Evolutionary conservation across 1,140 invertebrate species (phyloP).

Genomic region (Liolophura sinensis): DNA sequence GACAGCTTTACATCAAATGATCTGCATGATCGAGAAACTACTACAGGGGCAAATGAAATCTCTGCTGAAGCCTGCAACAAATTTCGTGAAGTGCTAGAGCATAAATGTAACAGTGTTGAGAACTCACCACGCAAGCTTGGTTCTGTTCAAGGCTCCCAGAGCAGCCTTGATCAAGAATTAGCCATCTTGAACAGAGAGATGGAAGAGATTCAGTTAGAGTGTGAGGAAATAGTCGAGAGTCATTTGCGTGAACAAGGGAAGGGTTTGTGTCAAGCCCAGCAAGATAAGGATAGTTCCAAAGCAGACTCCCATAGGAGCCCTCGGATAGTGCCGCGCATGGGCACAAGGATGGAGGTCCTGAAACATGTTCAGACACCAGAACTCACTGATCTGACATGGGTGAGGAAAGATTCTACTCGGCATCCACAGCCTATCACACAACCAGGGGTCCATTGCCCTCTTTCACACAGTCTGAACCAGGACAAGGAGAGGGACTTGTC

Average conservation of each 20-base stretch:
- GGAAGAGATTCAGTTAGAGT: slow-evolving; percentile 64
- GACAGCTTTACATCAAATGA: slow-evolving; percentile 51
- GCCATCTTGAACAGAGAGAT: slow-evolving; percentile 64
- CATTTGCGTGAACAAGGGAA: slow-evolving; percentile 34
- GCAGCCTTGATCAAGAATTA: slow-evolving; percentile 62
- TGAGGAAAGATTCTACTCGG: slow-evolving; percentile 7
- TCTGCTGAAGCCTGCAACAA: slow-evolving; percentile 46
- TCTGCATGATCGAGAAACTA: slow-evolving; percentile 22
- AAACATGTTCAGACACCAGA: slow-evolving; percentile 43
- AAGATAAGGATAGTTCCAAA: slow-evolving; percentile 23
- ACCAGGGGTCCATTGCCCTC: too few species aligned
- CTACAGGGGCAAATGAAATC: slow-evolving; percentile 29
- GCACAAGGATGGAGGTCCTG: slow-evolving; percentile 62
- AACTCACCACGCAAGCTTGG: slow-evolving; percentile 6
- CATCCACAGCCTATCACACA: slow-evolving; percentile 9
- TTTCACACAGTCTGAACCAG: not conserved
- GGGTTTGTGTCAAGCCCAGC: slow-evolving; percentile 18
- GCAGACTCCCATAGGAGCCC: slow-evolving; percentile 42
- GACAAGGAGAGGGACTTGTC: slow-evolving; percentile 40
- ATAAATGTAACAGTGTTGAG: slow-evolving; percentile 34
- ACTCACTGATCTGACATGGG: slow-evolving; percentile 4
- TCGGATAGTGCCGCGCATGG: slow-evolving; percentile 56
- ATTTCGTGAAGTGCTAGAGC: slow-evolving; percentile 47
- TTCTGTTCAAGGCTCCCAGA: slow-evolving; percentile 12
- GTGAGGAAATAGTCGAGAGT: slow-evolving; percentile 54